A percentile compares a stretch with the other conserved stretches of the same genome.
These are phyloP conservation scores for Macrostomum lignano DNA, from an alignment of 1,140 invertebrate genomes.

Conservation along the genomic window DNA sequence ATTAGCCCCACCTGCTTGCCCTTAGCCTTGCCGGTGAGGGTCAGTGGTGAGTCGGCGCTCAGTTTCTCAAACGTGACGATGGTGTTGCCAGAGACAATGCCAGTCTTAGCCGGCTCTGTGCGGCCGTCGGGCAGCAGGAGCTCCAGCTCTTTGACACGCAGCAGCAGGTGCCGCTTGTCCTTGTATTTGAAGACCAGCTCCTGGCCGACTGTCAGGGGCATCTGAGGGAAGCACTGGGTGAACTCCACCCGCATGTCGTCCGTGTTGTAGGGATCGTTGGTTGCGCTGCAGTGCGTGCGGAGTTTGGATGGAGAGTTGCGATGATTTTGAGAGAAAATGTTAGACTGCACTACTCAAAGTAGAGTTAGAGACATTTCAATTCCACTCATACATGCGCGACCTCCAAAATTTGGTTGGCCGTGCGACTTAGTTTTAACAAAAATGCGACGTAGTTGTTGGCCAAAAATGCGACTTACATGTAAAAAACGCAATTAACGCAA, in stretches of 20 bases:
- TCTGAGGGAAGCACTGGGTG: conserved; percentile 52
- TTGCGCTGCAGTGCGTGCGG: conserved; percentile 43
- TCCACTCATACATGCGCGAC: too few species aligned
- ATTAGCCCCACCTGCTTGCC: too few species aligned
- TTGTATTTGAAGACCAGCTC: conserved; percentile 55
- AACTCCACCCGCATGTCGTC: conserved; percentile 84
- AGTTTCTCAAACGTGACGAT: conserved; percentile 72
- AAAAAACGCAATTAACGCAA: too few species aligned
- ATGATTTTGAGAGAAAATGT: too few species aligned
- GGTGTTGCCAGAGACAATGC: conserved; percentile 41
- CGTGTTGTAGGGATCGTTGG: conserved; percentile 66
- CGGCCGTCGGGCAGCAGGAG: background rate
- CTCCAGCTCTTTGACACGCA: conserved; percentile 61
- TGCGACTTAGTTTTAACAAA: too few species aligned
- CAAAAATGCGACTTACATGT: too few species aligned
- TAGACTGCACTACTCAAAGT: too few species aligned
- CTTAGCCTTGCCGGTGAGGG: conserved; percentile 23
- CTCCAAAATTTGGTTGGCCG: too few species aligned
- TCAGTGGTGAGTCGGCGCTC: conserved; percentile 37
- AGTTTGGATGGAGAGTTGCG: too few species aligned
- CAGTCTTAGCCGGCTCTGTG: conserved; percentile 9
- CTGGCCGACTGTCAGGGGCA: conserved; percentile 65
- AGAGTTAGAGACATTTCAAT: too few species aligned
- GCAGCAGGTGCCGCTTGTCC: conserved; percentile 54
- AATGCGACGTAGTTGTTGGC: too few species aligned